phyloP scores from a whole-genome alignment of 1,140 invertebrate species.

The Camponotus floridanus region DNA sequence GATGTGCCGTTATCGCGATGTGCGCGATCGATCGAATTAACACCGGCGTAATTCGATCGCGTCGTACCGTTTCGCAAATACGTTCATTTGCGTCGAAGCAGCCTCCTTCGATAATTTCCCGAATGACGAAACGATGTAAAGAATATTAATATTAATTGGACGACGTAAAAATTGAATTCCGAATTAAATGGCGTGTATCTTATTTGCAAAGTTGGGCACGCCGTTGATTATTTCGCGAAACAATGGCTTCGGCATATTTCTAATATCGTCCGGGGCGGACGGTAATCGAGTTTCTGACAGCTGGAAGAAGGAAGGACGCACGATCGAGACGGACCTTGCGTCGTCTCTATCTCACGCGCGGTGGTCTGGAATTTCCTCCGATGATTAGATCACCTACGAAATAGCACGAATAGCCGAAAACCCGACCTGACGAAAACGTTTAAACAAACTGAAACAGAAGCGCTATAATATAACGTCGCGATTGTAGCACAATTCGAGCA shows the following conservation, averaged over 20 bases:
- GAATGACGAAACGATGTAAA: neutral
- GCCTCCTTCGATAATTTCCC: neutral
- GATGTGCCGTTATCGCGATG: neutral
- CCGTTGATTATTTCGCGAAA: neutral
- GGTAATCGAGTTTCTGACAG: constrained; percentile 3
- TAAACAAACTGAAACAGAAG: neutral
- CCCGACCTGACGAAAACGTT: neutral
- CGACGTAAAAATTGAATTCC: neutral
- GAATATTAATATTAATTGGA: too few relatives aligned
- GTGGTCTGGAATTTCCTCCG: constrained; percentile 33
- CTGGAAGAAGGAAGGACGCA: neutral
- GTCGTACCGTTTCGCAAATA: neutral
- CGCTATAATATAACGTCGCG: neutral
- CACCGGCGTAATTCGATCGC: neutral
- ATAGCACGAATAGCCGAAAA: constrained; percentile 4
- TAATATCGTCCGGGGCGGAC: neutral
- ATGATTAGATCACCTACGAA: constrained; percentile 35
- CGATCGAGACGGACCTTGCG: neutral
- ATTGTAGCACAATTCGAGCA: neutral
- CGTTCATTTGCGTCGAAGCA: neutral
- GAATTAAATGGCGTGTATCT: neutral
- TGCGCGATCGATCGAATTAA: constrained; percentile 9
- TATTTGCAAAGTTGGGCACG: neutral
- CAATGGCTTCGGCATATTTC: neutral
- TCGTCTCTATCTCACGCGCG: constrained; percentile 20